phyloP scores from a whole-genome alignment of 2,113 vertebrate genomes.

The Dasyprocta punctata region DNA sequence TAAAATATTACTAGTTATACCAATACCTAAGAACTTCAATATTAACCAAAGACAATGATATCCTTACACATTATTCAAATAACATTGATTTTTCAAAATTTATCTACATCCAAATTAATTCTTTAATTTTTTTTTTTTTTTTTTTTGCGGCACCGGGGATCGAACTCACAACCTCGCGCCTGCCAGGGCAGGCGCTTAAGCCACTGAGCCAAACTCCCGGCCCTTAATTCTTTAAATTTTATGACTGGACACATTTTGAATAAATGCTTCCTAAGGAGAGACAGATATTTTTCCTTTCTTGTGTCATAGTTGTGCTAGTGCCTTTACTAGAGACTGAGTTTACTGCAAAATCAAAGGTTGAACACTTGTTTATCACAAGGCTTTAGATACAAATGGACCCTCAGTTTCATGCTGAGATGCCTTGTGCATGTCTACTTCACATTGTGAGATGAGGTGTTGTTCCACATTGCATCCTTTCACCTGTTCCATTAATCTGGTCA shows the following conservation, averaged over 20 bases:
- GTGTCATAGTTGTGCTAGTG: not conserved
- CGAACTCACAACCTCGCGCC: no score
- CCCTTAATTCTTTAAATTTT: not conserved
- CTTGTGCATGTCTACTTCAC: not conserved
- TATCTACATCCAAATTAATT: not conserved
- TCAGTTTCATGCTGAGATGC: not conserved
- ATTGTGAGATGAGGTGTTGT: not conserved
- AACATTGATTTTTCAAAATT: not conserved
- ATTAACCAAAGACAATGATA: not conserved
- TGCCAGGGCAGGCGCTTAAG: no score
- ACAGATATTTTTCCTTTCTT: not conserved
- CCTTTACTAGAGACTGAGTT: not conserved
- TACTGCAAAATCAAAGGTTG: not conserved
- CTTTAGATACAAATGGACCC: not conserved
- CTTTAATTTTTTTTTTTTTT: slow-evolving; percentile 16
- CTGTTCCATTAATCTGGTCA: not conserved
- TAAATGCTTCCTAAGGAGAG: not conserved
- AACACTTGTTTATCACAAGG: not conserved
- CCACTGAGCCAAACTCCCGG: no score
- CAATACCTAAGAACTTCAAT: not conserved
- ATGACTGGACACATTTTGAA: not conserved
- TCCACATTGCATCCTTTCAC: not conserved
- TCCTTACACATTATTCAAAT: not conserved
- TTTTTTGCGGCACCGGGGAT: no score
- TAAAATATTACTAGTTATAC: not conserved